Percentiles rank a stretch among this genome's conserved stretches.
Conservation (phyloP, 2,888 invertebrate genomes). For the Athetis lepigone region DNA sequence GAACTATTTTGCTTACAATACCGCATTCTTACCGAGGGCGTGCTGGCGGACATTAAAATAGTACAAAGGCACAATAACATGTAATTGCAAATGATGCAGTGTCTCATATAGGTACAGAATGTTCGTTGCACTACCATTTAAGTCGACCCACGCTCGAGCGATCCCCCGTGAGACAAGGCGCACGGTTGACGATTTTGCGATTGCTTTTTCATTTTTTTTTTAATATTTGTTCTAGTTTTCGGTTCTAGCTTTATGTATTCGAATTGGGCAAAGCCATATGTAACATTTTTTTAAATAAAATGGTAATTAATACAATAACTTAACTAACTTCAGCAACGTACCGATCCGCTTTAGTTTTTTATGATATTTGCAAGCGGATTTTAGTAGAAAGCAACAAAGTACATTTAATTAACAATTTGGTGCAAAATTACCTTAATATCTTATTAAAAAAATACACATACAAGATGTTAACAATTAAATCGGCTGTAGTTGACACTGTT, state of each 20-base stretch:
- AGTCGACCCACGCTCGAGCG: slow-evolving; percentile 81
- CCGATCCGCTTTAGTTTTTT: too few species aligned
- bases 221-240: neutral
- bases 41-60: slow-evolving; percentile 82
- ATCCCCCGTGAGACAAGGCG: slow-evolving; percentile 48
- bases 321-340: too few species aligned
- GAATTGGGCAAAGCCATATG: too few species aligned
- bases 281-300: too few species aligned
- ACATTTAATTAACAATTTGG: neutral
- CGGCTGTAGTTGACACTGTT: neutral
- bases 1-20: slow-evolving; percentile 88
- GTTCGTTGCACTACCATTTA: slow-evolving; percentile 85
- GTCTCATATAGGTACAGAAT: slow-evolving; percentile 80
- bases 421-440: too few species aligned
- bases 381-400: too few species aligned
- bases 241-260: too few species aligned
- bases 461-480: neutral
- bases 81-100: slow-evolving; percentile 90
- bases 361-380: neutral
- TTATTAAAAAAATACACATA: too few species aligned
- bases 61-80: slow-evolving; percentile 89
- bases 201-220: neutral
- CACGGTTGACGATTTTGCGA: slow-evolving; percentile 24
- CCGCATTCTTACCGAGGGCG: slow-evolving; percentile 78
- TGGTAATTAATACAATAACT: too few species aligned